Conservation (phyloP, 2,113 vertebrate genomes). For the Charadrius vociferus region DNA sequence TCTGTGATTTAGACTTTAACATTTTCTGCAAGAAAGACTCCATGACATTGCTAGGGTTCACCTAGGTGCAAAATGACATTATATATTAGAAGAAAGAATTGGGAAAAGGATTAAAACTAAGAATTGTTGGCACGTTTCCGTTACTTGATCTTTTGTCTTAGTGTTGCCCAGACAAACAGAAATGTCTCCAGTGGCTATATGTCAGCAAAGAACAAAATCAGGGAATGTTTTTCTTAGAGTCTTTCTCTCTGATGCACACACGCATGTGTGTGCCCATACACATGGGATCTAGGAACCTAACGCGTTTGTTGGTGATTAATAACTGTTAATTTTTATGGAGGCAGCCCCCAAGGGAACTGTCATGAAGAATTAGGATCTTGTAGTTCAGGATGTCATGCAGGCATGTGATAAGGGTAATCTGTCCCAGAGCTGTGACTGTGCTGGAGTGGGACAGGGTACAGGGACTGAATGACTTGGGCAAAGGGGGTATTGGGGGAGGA, state of each 20-base stretch:
- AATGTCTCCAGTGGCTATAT: not conserved
- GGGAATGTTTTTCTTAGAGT: not conserved
- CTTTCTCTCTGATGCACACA: not conserved
- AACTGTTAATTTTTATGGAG: not conserved
- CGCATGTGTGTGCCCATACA: fast-evolving
- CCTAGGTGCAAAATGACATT: not conserved
- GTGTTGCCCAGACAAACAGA: not conserved
- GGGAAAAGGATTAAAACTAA: not conserved
- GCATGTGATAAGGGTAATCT: not conserved
- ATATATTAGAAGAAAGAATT: not conserved
- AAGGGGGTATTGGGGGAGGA: no score
- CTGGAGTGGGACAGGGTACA: not conserved
- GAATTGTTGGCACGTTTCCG: not conserved
- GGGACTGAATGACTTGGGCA: fast-evolving
- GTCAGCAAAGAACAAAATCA: not conserved
- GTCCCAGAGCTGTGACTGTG: not conserved
- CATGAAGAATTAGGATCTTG: not conserved
- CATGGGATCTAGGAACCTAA: not conserved
- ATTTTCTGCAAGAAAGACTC: not conserved
- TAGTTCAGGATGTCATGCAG: not conserved
- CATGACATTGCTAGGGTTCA: not conserved
- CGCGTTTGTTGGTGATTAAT: not conserved
- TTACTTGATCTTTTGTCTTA: not conserved
- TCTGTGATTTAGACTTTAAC: not conserved
- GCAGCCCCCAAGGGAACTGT: not conserved